These are phyloP conservation scores for Luscinia megarhynchos DNA, from an alignment of 2,797 vertebrate genomes.

Conservation along the genomic window DNA sequence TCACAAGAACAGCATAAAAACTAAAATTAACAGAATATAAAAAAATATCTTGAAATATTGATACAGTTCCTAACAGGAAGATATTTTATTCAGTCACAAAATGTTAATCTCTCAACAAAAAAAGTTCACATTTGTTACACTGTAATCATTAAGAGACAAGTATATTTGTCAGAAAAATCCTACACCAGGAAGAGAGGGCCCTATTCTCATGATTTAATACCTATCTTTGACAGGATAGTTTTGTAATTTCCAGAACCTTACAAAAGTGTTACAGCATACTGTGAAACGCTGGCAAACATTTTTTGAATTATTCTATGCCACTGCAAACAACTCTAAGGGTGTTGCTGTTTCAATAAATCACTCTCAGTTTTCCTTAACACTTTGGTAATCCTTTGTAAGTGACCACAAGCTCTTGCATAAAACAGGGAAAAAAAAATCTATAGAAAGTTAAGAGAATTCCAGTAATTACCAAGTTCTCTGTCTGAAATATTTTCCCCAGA, in stretches of 20 bases:
- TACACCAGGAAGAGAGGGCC: neutral
- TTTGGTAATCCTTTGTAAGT: neutral
- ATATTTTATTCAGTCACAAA: neutral
- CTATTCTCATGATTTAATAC: neutral
- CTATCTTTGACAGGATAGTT: neutral
- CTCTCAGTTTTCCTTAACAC: neutral
- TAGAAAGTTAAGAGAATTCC: conserved; percentile 28
- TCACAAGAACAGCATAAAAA: neutral
- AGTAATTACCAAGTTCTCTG: conserved; percentile 10
- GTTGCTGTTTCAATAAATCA: neutral
- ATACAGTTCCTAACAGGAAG: neutral
- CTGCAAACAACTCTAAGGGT: neutral
- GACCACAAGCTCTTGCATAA: conserved; percentile 1
- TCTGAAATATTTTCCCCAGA: conserved; percentile 3
- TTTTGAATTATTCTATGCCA: neutral
- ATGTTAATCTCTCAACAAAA: neutral
- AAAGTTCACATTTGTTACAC: neutral
- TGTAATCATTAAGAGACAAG: neutral
- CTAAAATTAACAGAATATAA: neutral
- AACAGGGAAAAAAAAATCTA: neutral
- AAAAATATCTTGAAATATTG: neutral
- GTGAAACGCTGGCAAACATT: neutral
- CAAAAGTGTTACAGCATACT: neutral
- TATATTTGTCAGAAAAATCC: neutral
- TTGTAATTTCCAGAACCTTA: neutral